Evolutionary conservation across 37 sponge, comb jelly and placozoan species (phyloP).

Genomic region (Agelas oroides): DNA sequence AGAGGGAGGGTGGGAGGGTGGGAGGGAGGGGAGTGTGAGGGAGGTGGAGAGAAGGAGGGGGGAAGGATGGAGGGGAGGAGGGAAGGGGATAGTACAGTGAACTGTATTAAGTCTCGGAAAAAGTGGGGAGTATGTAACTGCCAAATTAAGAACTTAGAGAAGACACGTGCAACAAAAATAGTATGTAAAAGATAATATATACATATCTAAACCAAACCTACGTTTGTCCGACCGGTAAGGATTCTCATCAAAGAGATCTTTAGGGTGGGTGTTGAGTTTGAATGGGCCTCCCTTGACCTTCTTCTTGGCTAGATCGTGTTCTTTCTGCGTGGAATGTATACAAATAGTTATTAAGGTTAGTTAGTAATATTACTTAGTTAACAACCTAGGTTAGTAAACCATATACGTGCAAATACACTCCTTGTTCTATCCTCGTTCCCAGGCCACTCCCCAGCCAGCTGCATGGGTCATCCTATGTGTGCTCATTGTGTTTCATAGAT

Average conservation of each 20-base stretch:
- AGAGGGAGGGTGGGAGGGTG: neutral
- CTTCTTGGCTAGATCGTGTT: slow-evolving; percentile 63
- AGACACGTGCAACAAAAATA: no score
- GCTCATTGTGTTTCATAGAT: no score
- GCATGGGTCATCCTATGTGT: no score
- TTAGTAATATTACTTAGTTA: no score
- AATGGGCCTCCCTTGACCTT: slow-evolving; percentile 84
- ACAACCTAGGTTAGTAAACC: no score
- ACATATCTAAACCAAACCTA: neutral
- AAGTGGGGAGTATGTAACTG: neutral
- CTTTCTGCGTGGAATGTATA: slow-evolving; percentile 28
- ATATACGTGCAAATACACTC: no score
- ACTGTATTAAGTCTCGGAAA: neutral
- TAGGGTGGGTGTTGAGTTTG: slow-evolving; percentile 82
- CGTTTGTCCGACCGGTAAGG: slow-evolving; percentile 68
- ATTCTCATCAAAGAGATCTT: slow-evolving; percentile 80
- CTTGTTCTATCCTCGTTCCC: no score
- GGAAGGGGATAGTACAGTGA: neutral
- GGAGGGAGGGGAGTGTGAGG: neutral
- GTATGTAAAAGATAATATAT: no score
- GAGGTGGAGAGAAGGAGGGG: neutral
- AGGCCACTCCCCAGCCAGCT: no score
- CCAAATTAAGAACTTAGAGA: no score
- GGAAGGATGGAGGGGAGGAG: neutral
- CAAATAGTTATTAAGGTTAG: no score